Base-by-base conservation (phyloP, 2,888 invertebrate genomes). In the Parelbella ahira region DNA sequence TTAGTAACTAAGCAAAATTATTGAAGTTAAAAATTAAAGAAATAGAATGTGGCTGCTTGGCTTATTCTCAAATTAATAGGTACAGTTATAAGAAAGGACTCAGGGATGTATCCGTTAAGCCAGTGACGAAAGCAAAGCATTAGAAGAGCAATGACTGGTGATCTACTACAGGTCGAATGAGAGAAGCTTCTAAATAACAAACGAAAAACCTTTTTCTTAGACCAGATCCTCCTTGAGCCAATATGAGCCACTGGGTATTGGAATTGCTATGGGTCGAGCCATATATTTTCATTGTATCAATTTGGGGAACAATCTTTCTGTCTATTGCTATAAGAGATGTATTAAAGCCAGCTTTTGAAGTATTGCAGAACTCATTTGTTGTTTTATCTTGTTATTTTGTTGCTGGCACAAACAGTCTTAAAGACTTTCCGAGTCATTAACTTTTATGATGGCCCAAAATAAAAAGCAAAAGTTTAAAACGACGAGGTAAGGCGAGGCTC, bases 261-360 rank as follows among this genome's bases (percentile, higher is more conserved):
- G 23, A 11, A 9, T n/a, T n/a, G n/a, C n/a, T n/a, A n/a, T n/a
- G n/a, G n/a, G n/a, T n/a, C 13, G 13, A 10, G 44, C 44, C 15
- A 49, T 46, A 24, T 27, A 29, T 49, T 49, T 36, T 49, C 46
- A 46, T 49, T 44, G 34, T 41, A 44, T 13, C 44, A 30, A 46
- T 37, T 47, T 34, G 27, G 13, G 19, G 30, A 9, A 23, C 37
- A 21, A 43, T 37, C 27, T 30, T 21, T 19, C 41, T 24, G 44
- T n/a, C n/a, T 20, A 21, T 41, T 41, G 44, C 37, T 44, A 42
- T 49, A 32, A 34, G 7, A 15, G 10, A 41, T 12, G 25, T 25
- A 20, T 41, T 27, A n/a, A 25, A 6, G 7, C 15, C 12, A 19
- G 8, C 30, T 29, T 39, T 8, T 11, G 11, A 28, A 19, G 29